phyloP scores from a whole-genome alignment of 2,888 invertebrate species.

The Entomobrya proxima region DNA sequence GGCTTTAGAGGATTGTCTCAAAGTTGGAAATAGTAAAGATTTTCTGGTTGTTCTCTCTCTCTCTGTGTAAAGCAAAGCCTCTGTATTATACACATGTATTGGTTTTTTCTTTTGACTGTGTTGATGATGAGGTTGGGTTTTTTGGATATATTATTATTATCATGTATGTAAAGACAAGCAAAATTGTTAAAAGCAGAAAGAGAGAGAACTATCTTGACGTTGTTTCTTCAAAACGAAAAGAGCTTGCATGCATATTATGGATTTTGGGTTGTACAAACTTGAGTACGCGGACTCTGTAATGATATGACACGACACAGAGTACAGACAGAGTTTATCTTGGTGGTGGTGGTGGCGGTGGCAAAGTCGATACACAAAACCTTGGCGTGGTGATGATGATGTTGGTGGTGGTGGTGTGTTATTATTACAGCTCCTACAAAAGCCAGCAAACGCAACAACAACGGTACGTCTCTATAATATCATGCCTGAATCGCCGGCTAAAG shows the following conservation, averaged over 20 bases:
- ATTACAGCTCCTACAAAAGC: neutral
- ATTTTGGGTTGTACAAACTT: neutral
- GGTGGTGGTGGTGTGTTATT: neutral
- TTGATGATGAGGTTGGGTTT: conserved; percentile 23
- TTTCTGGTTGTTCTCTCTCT: too few relatives aligned
- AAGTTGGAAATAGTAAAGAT: conserved; percentile 22
- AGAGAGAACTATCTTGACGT: neutral
- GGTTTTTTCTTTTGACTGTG: neutral
- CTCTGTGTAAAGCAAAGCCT: neutral
- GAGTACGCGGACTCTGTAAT: neutral
- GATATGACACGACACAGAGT: too few relatives aligned
- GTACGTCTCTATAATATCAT: neutral
- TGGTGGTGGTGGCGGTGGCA: neutral
- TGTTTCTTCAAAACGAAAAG: neutral
- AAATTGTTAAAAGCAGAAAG: neutral
- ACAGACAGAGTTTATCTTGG: neutral
- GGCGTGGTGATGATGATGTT: neutral
- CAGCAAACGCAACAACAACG: neutral
- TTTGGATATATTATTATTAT: conserved; percentile 16
- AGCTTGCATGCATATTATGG: conserved; percentile 4
- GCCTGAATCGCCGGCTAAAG: too few relatives aligned
- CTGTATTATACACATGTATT: neutral
- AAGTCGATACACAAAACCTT: neutral
- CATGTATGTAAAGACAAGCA: conserved; percentile 15
- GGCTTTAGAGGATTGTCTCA: conserved; percentile 3